Evolutionary conservation across 2,888 invertebrate species (phyloP).

Genomic region (Heteromyza rotundicornis): DNA sequence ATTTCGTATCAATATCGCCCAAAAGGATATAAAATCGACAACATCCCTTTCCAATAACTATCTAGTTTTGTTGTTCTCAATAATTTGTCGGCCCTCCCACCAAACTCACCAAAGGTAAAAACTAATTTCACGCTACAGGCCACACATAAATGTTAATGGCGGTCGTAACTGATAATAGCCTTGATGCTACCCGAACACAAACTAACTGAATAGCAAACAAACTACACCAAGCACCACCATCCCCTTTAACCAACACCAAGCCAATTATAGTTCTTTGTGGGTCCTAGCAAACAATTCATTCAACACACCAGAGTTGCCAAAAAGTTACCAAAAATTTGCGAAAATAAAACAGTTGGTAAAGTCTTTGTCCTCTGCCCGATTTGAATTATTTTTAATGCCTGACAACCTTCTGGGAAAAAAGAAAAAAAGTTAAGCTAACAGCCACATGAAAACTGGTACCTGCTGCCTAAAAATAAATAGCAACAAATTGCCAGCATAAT

Average conservation of each 20-base stretch:
- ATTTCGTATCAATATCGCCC: too few species aligned
- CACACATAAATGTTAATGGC: constrained; percentile 33
- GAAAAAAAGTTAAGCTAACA: not conserved
- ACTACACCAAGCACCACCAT: not conserved
- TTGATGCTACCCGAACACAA: too few species aligned
- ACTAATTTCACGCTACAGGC: constrained; percentile 40
- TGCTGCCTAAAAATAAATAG: not conserved
- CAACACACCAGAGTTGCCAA: too few species aligned
- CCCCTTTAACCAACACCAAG: not conserved
- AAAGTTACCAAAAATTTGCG: too few species aligned
- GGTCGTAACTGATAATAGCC: constrained; percentile 28
- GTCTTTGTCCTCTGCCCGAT: not conserved
- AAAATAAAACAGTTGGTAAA: not conserved
- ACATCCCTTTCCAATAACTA: too few species aligned
- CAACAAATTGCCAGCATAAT: constrained; percentile 3
- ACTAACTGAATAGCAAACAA: too few species aligned
- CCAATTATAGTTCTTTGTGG: not conserved
- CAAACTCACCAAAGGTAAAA: constrained; percentile 23
- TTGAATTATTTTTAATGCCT: constrained; percentile 1
- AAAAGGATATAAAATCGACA: too few species aligned
- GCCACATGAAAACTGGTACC: not conserved
- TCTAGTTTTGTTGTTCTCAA: too few species aligned
- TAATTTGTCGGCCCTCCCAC: too few species aligned
- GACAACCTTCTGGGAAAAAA: not conserved
- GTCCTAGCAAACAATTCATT: too few species aligned